These are phyloP conservation scores for Zaprionus lachaisei DNA, from an alignment of 1,140 invertebrate genomes.

Conservation along the genomic window DNA sequence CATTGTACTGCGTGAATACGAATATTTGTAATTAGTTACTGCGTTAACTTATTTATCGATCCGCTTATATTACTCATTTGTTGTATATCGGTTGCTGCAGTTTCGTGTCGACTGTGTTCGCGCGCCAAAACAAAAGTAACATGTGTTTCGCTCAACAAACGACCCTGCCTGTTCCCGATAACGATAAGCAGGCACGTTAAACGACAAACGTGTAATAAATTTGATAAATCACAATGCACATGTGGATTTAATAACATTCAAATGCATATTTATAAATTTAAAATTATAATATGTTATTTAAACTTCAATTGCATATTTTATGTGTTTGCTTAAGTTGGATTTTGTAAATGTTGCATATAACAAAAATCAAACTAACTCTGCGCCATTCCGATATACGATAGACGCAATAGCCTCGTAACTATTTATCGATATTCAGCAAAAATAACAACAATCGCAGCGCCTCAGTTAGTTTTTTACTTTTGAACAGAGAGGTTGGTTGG, in stretches of 20 bases:
- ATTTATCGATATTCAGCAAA: conserved; percentile 44
- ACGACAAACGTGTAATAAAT: neutral
- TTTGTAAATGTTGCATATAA: neutral
- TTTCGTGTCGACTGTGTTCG: conserved; percentile 8
- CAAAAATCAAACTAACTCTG: conserved; percentile 33
- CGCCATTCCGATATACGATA: conserved; percentile 9
- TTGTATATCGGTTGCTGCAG: neutral
- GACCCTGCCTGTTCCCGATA: conserved; percentile 29
- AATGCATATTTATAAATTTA: neutral
- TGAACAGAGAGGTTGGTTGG: conserved; percentile 69
- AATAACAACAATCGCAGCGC: conserved; percentile 43
- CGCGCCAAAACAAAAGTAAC: conserved; percentile 55
- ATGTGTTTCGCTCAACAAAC: conserved; percentile 38
- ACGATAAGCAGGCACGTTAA: conserved; percentile 13
- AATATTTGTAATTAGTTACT: neutral
- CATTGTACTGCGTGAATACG: conserved; percentile 85
- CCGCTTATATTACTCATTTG: neutral
- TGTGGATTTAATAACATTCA: neutral
- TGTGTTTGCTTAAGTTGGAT: neutral
- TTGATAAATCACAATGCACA: neutral
- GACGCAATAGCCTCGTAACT: conserved; percentile 25
- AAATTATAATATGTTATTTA: neutral
- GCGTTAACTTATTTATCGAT: conserved; percentile 7
- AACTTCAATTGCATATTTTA: neutral
- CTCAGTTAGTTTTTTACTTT: conserved; percentile 74